Conservation (phyloP, 2,797 vertebrate species). For the Pseudocheirus occidentalis region DNA sequence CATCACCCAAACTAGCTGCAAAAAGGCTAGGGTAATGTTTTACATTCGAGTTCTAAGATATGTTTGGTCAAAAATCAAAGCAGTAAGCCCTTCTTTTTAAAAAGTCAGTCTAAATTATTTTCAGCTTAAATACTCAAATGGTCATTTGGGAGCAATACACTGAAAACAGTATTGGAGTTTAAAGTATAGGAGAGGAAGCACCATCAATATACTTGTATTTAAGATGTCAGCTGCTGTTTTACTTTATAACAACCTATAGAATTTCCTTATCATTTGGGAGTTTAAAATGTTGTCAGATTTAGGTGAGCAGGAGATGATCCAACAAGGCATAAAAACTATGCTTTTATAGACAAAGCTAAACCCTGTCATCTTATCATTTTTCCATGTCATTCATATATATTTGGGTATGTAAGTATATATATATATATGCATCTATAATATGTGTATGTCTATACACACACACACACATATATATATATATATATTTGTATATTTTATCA, state of each 20-base stretch:
- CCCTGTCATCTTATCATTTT: neutral
- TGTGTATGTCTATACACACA: no score
- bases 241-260: conserved; percentile 32
- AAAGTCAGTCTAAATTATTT: conserved; percentile 56
- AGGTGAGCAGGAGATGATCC: conserved; percentile 7
- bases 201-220: neutral
- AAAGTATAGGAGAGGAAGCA: conserved; percentile 13
- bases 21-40: conserved; percentile 22
- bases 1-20: conserved; percentile 14
- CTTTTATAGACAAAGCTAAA: neutral
- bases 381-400: neutral
- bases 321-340: neutral
- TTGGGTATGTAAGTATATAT: conserved; percentile 2
- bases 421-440: neutral
- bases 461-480: no score
- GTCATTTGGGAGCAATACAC: conserved; percentile 24
- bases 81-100: conserved; percentile 46
- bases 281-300: conserved; percentile 40
- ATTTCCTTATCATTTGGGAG: conserved; percentile 30
- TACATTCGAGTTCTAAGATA: conserved; percentile 39
- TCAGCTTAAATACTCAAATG: conserved; percentile 42
- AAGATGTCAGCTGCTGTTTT: conserved; percentile 45
- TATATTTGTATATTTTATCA: neutral
- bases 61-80: conserved; percentile 22
- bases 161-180: conserved; percentile 39